Evolutionary conservation across 2,113 vertebrate genomes (phyloP), one percentile per base, ranked within the genome.

Genomic region (Arothron firmamentum): DNA sequence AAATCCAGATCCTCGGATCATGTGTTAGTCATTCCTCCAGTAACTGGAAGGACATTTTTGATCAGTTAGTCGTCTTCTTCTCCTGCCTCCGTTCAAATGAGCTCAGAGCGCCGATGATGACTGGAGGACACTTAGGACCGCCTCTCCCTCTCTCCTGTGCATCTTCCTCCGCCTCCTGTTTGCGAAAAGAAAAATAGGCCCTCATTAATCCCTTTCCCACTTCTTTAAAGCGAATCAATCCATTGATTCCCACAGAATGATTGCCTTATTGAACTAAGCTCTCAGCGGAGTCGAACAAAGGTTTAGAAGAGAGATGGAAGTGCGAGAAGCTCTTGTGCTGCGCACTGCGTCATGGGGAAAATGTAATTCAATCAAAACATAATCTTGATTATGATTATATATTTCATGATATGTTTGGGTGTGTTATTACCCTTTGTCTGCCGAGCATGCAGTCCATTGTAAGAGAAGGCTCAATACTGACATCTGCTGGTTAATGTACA

Each of bases 401-500:
- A 45, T 45, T 17, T 45, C 6, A 45, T 45, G 17, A 45, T 45
- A 45, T 16, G 5, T 45, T 45, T 15, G 5, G 34, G 34, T 38
- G 8, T 38, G 12, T 43, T 13, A 43, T 43, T 15, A 45, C 43
- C 6, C 52, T 63, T 78, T 77, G 73, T 82, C 41, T 75, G 25
- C 13, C 8, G 64, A 56, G 21, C 10, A 47, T 54, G 11, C 11
- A 48, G 46, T 7, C 2, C 0, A 25, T 49, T n/a, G 19, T 12
- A 34, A 18, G 7, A 25, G 18, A 31, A 28, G 28, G 70, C 13
- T 13, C 16, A 52, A 52, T 81, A 63, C 73, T 87, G 85, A 84
- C 85, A 81, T 71, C 85, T 87, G 75, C 78, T 85, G 85, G 85
- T 62, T 65, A 49, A 17, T 31, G 56, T 6, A 65, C 25, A 62